These are phyloP conservation scores for Anhinga anhinga DNA, from an alignment of 2,113 vertebrate species.

Conservation along the genomic window DNA sequence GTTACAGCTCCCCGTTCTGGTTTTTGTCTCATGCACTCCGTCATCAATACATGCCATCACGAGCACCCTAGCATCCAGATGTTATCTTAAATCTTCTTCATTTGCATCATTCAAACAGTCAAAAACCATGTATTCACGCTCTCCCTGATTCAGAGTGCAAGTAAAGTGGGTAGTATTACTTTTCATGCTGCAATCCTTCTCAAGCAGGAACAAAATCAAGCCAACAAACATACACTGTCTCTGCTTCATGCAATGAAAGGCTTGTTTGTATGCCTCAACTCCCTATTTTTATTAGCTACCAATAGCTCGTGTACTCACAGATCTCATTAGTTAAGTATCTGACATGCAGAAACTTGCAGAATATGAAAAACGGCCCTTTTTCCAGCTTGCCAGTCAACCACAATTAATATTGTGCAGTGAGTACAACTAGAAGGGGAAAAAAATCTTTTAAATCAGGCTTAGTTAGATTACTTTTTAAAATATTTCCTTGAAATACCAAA, in stretches of 20 bases:
- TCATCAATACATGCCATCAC: background rate
- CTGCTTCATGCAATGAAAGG: background rate
- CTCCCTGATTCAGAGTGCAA: background rate
- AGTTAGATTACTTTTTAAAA: background rate
- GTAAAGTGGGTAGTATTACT: background rate
- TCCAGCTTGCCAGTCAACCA: background rate
- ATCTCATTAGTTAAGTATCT: background rate
- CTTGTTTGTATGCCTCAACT: background rate
- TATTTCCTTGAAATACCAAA: background rate
- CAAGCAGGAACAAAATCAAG: background rate
- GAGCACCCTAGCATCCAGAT: background rate
- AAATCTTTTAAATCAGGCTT: background rate
- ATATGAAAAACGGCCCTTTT: background rate
- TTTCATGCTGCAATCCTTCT: background rate
- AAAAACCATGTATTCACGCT: background rate
- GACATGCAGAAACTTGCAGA: background rate
- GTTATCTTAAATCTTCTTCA: slow-evolving; percentile 37
- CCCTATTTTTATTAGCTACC: background rate
- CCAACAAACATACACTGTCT: background rate
- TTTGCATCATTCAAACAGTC: background rate
- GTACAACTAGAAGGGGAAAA: background rate
- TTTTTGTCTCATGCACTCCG: background rate
- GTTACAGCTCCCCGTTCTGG: background rate
- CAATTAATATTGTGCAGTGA: background rate
- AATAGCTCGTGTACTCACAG: background rate